A percentile compares a stretch with the other conserved stretches of the same genome.
Evolutionary conservation across 2,113 vertebrate genomes (phyloP).

Genomic region (Furnarius figulus): DNA sequence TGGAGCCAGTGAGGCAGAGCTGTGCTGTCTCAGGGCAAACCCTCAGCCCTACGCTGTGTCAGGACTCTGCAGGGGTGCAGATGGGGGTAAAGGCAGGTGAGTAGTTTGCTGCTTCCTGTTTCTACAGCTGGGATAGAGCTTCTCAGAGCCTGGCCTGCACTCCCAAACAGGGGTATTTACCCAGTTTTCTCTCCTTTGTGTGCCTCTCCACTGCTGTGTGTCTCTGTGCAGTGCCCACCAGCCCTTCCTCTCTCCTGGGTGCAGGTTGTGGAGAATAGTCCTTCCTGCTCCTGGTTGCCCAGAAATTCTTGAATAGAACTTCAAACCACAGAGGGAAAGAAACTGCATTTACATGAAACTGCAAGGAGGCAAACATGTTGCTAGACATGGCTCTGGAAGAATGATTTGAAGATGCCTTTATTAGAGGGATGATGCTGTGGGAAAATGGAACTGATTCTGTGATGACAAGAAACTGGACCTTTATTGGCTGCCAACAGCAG

Average conservation of each 20-base stretch:
- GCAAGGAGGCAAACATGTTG: background rate
- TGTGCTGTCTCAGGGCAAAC: background rate
- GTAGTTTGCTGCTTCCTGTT: background rate
- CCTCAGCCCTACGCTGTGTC: rapidly evolving
- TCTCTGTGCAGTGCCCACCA: background rate
- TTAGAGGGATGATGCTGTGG: background rate
- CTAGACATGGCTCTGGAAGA: background rate
- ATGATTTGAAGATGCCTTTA: background rate
- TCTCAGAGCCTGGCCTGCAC: background rate
- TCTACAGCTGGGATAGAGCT: background rate
- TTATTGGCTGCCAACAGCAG: background rate
- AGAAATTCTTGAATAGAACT: background rate
- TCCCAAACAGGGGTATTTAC: background rate
- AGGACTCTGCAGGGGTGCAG: background rate
- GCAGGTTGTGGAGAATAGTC: too few relatives aligned
- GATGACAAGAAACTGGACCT: background rate
- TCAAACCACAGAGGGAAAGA: background rate
- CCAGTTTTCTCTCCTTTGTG: too few relatives aligned
- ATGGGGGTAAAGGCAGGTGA: background rate
- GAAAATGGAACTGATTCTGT: background rate
- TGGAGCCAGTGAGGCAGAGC: background rate
- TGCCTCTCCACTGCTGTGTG: background rate
- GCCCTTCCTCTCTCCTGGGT: background rate
- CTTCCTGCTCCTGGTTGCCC: background rate
- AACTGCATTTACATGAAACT: background rate